Evolutionary conservation across 2,888 invertebrate species (phyloP).

Genomic region (Odontothrips loti): DNA sequence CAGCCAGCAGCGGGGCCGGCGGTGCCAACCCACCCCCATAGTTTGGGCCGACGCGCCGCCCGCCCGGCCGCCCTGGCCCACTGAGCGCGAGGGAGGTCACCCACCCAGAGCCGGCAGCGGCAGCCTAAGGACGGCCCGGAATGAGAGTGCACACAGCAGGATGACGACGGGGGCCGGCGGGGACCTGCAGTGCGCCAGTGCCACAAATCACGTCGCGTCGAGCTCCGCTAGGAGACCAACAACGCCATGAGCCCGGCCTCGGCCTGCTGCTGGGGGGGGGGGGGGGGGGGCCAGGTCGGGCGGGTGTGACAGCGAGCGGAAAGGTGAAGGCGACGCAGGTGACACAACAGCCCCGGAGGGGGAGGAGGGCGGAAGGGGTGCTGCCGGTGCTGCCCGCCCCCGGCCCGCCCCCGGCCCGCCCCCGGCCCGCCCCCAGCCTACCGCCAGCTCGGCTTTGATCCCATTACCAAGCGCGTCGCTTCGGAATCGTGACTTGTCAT

Average conservation of each 20-base stretch:
- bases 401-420: too few species aligned
- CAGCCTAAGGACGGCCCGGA: too few species aligned
- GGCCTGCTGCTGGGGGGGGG: not conserved
- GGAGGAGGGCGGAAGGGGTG: too few species aligned
- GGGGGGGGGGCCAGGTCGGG: not conserved
- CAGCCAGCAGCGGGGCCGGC: too few species aligned
- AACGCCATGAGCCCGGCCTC: not conserved
- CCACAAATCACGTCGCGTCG: not conserved
- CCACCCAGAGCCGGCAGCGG: too few species aligned
- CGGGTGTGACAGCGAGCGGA: not conserved
- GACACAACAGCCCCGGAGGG: constrained; percentile 15
- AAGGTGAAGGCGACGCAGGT: not conserved
- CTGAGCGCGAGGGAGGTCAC: too few species aligned
- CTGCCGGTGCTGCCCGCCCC: too few species aligned
- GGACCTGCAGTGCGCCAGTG: not conserved
- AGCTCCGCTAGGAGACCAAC: not conserved
- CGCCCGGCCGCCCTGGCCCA: too few species aligned
- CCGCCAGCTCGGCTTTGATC: not conserved
- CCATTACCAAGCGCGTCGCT: constrained; percentile 9
- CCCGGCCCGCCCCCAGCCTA: not conserved
- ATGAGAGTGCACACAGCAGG: too few species aligned
- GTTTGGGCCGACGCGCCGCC: too few species aligned
- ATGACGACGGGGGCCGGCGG: too few species aligned
- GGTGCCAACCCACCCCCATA: too few species aligned
- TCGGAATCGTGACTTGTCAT: constrained; percentile 18